Evolutionary conservation across 2,888 invertebrate species (phyloP), one percentile per base, ranked within the genome.

Genomic region (Lagria hirta): DNA sequence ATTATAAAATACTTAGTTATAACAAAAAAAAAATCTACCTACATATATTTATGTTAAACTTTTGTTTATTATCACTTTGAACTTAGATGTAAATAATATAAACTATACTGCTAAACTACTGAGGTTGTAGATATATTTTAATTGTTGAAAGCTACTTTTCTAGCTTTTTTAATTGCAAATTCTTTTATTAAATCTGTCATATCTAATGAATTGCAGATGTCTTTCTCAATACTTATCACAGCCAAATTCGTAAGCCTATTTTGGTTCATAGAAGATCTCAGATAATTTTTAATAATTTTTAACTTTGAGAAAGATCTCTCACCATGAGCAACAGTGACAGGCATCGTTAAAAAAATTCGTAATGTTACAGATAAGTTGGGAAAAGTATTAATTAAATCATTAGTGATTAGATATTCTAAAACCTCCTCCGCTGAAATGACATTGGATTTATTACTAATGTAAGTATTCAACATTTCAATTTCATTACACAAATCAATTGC

Each of bases 251-350:
- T 5, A 18, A 10, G 8, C 36, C 43, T 29, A 8, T 36, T 16
- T 7, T 35, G 27, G 17, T 8, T 22, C 26, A 33, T 41, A 3
- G 33, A 23, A 2, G 41, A 41, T 34, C 33, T 41, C 18, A 43
- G 16, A 30, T 35, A 43, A 22, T 48, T 48, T 30, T 51, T 51
- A 4, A 51, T 48, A 23, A 50, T 40, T 45, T 51, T 49, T 24
- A 51, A 36, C 14, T 51, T 51, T 23, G 49, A 51, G 40, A 49
- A 46, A n/a, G 33, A 47, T 35, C 46, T 38, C 37, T 49, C 49
- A n/a, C 46, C 49, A 32, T 46, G 46, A 35, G 46, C 49, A 41
- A 49, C 49, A 28, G 46, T 27, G 22, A 46, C 51, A 7, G 41
- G 41, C 24, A 36, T 10, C 20, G 43, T 43, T 2, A 37, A 30